Base-by-base conservation (phyloP, 1,140 invertebrate species). In the Procambarus virginalis region DNA sequence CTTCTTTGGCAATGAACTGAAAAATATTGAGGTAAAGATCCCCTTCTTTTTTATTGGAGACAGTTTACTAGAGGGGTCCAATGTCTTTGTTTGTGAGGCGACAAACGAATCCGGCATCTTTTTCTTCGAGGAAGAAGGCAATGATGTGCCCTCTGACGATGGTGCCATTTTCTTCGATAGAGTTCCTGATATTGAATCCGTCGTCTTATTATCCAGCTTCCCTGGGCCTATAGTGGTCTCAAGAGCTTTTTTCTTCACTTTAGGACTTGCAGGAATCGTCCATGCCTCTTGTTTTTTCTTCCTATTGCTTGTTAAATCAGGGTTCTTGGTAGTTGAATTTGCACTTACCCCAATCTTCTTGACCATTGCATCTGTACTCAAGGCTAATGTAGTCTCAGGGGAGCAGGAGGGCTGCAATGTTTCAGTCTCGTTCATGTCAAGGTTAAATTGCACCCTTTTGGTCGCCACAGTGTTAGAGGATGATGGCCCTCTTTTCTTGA, bases 371-470 rank as follows among this genome's bases (percentile, higher is more conserved):
- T 20, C 17, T 3, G 20, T 77, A 22, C 70, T 45, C 46, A 48
- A 9, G 73, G 34, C 3, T 58, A 1, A 5, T 55, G 51, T 8
- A 55, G 51, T 5, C 51, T 55, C 51, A 55, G 51, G 10, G 51
- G 51, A 5, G 10, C 5, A 0, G 78, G 55, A 64, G 17, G 46
- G 34, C 1, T 46, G 86, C 1, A 10, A 10, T 55, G 51, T 55
- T 55, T 81, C 86, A 20, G 55, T 75, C 58, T 45, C 81, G 34
- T 87, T n/a, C 4, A 88, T 17, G 8, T 88, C 60, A 4, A 81
- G 78, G 77, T 81, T 81, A 49, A 88, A 88, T 45, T 88, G 86
- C 2, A 88, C 86, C 68, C 55, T 79, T 58, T 88, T 88, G 8
- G n/a, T 22, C 2, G 60, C n/a, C 6, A 68, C 82, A 2, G 58